These are phyloP conservation scores for Lagopus muta DNA, from an alignment of 2,113 vertebrate species.

Conservation along the genomic window DNA sequence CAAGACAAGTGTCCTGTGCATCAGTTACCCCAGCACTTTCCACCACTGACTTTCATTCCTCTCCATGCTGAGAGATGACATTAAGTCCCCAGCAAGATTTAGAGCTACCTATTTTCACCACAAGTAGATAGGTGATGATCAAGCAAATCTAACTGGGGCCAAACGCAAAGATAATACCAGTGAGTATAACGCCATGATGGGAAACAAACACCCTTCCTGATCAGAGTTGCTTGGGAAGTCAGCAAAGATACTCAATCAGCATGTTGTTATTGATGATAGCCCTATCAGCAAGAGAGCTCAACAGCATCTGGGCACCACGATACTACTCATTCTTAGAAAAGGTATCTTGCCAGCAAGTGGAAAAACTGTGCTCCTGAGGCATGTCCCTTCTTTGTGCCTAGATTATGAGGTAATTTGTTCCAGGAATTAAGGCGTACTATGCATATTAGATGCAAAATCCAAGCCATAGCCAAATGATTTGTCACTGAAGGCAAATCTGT, in stretches of 20 bases:
- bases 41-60: background rate
- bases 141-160: background rate
- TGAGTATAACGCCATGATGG: background rate
- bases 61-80: background rate
- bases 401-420: constrained; percentile 14
- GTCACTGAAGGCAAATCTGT: constrained; percentile 23
- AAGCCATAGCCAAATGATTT: background rate
- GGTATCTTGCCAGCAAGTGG: background rate
- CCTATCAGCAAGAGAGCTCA: background rate
- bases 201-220: background rate
- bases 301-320: background rate
- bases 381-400: background rate
- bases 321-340: background rate
- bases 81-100: background rate
- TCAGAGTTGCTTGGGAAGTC: background rate
- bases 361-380: background rate
- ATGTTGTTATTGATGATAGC: background rate
- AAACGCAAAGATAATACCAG: background rate
- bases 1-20: background rate
- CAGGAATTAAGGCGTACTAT: background rate
- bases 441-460: constrained; percentile 9
- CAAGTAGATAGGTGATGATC: background rate
- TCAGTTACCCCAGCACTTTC: background rate
- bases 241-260: background rate
- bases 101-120: background rate